Conservation (phyloP, 2,113 vertebrate genomes). For the Nerophis lumbriciformis region DNA sequence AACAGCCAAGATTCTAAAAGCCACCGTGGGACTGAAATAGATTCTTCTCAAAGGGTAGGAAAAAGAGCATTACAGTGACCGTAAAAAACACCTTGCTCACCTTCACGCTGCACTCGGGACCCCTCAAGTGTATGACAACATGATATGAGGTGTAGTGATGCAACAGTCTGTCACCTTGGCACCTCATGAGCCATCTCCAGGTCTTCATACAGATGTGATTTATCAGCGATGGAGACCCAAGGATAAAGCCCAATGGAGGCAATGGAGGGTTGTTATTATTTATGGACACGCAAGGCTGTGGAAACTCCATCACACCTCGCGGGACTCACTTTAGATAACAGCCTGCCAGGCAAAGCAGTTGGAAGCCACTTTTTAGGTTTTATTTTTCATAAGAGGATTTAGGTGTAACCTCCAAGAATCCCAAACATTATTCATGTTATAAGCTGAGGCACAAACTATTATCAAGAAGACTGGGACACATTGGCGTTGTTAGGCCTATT, state of each 20-base stretch:
- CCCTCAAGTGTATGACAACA: constrained; percentile 9
- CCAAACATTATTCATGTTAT: no score
- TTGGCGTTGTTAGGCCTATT: no score
- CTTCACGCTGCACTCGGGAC: constrained; percentile 13
- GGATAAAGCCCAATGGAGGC: constrained; percentile 28
- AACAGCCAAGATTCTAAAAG: neutral
- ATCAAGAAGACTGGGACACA: no score
- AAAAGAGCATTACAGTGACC: constrained; percentile 1
- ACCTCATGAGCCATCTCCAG: constrained; percentile 19
- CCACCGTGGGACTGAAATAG: neutral
- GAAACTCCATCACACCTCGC: constrained; percentile 24
- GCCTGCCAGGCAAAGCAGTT: constrained; percentile 23
- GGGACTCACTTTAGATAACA: constrained; percentile 18
- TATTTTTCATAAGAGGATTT: neutral
- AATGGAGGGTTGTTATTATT: constrained; percentile 33
- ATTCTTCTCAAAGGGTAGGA: neutral
- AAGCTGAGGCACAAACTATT: no score
- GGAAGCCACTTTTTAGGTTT: constrained; percentile 26
- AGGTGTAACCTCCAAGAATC: neutral
- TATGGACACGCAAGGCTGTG: constrained; percentile 36
- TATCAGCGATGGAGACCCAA: constrained; percentile 36
- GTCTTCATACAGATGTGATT: constrained; percentile 37
- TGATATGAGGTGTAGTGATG: constrained; percentile 8
- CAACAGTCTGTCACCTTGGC: constrained; percentile 27
- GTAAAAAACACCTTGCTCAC: constrained; percentile 12